Percentiles rank a stretch among this genome's conserved stretches.
Evolutionary conservation across 2,797 vertebrate species (phyloP).

Genomic region (Diplodus puntazzo): DNA sequence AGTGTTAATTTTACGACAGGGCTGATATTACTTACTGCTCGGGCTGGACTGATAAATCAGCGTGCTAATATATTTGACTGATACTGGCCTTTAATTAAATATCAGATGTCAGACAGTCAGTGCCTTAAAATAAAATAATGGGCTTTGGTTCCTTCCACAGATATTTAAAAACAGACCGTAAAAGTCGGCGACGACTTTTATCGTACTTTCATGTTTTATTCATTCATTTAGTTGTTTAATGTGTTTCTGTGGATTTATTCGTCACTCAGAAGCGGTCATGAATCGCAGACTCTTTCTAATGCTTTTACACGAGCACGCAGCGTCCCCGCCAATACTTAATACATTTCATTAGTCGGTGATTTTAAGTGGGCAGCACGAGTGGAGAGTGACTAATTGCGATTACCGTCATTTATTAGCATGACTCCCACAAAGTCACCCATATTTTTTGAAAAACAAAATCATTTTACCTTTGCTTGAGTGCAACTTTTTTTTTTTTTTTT

Average conservation of each 20-base stretch:
- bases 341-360: constrained; percentile 36
- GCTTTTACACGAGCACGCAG: constrained; percentile 9
- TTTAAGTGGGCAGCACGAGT: constrained; percentile 46
- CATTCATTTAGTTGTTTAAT: constrained; percentile 27
- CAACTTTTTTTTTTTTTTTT: background rate
- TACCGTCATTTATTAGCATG: constrained; percentile 5
- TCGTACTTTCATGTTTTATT: constrained; percentile 28
- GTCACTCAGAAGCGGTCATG: constrained; percentile 24
- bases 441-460: background rate
- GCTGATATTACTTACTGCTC: constrained; percentile 47
- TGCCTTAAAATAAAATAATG: constrained; percentile 47
- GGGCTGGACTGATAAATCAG: constrained; percentile 51
- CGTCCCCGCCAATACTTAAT: constrained; percentile 23
- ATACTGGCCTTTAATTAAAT: constrained; percentile 66
- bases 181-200: constrained; percentile 44
- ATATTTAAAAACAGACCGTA: constrained; percentile 34
- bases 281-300: background rate
- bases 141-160: constrained; percentile 11
- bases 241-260: constrained; percentile 10
- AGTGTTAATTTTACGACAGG: constrained; percentile 42
- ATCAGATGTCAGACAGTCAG: constrained; percentile 53
- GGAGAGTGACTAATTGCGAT: constrained; percentile 49
- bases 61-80: constrained; percentile 48
- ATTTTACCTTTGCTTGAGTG: background rate
- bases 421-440: constrained; percentile 24